Evolutionary conservation across 2,113 vertebrate genomes (phyloP).

Genomic region (Cephalopholis sonnerati): DNA sequence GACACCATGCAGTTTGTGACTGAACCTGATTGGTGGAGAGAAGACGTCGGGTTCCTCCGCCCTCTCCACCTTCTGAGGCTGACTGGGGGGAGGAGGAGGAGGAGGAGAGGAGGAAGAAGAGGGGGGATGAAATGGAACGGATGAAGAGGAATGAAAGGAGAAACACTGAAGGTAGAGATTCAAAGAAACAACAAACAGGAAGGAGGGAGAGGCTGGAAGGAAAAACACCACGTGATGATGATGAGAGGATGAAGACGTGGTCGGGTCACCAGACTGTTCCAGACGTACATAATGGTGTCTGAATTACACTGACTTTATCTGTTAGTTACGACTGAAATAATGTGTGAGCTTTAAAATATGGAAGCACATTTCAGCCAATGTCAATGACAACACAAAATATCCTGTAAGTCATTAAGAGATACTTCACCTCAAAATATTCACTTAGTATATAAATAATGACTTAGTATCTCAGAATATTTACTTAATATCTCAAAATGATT

Average conservation of each 20-base stretch:
- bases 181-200: neutral
- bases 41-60: slow-evolving; percentile 85
- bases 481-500: too few species aligned
- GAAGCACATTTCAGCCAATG: too few species aligned
- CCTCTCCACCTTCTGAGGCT: slow-evolving; percentile 82
- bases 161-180: neutral
- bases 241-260: neutral
- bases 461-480: too few species aligned
- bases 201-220: neutral
- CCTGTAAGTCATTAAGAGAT: too few species aligned
- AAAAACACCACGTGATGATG: neutral
- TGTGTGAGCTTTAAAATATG: too few species aligned
- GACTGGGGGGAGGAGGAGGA: slow-evolving; percentile 65
- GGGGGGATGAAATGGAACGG: neutral
- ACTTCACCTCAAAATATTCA: too few species aligned
- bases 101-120: neutral
- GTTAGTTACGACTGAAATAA: too few species aligned
- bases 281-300: too few species aligned
- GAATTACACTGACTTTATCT: too few species aligned
- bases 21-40: slow-evolving; percentile 82
- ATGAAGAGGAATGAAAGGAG: slow-evolving; percentile 1
- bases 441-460: too few species aligned
- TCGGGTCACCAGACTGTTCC: too few species aligned
- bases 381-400: too few species aligned
- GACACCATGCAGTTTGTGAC: slow-evolving; percentile 65